phyloP scores from a whole-genome alignment of 1,140 invertebrate species.

The Magallana ariakensis region DNA sequence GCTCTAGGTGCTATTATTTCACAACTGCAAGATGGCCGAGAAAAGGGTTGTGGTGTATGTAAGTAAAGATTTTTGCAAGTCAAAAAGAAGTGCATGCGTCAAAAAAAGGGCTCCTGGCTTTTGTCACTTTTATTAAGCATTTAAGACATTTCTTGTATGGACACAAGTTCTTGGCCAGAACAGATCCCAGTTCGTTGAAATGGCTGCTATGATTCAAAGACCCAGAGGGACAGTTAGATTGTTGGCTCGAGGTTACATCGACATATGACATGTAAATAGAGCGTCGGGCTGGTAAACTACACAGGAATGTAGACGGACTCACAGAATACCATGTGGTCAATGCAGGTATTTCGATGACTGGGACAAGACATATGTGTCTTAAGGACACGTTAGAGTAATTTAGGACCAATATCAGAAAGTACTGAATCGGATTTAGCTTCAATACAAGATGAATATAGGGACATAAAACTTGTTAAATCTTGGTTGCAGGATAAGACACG shows the following conservation, averaged over 20 bases:
- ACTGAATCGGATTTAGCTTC: background rate
- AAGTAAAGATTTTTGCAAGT: constrained; percentile 36
- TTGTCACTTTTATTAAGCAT: constrained; percentile 48
- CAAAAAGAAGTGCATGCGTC: constrained; percentile 49
- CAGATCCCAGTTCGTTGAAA: constrained; percentile 59
- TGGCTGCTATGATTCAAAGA: constrained; percentile 64
- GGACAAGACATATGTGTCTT: background rate
- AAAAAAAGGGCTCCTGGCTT: constrained; percentile 58
- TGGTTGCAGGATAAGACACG: background rate
- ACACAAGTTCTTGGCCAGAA: constrained; percentile 54
- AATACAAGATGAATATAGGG: background rate
- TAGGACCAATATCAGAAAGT: background rate
- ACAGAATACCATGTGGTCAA: constrained; percentile 44
- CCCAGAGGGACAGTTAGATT: too few species aligned
- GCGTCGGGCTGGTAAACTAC: constrained; percentile 59
- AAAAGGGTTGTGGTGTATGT: constrained; percentile 48
- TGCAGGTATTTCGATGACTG: background rate
- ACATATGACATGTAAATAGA: constrained; percentile 63
- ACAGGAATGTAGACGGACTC: constrained; percentile 66
- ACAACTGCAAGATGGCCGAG: constrained; percentile 68
- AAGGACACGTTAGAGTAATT: background rate
- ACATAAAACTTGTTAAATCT: constrained; percentile 13
- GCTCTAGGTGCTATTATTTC: constrained; percentile 77
- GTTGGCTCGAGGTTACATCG: constrained; percentile 62
- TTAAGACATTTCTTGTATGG: constrained; percentile 58